phyloP scores from a whole-genome alignment of 2,113 vertebrate species.

The Archocentrus centrarchus region DNA sequence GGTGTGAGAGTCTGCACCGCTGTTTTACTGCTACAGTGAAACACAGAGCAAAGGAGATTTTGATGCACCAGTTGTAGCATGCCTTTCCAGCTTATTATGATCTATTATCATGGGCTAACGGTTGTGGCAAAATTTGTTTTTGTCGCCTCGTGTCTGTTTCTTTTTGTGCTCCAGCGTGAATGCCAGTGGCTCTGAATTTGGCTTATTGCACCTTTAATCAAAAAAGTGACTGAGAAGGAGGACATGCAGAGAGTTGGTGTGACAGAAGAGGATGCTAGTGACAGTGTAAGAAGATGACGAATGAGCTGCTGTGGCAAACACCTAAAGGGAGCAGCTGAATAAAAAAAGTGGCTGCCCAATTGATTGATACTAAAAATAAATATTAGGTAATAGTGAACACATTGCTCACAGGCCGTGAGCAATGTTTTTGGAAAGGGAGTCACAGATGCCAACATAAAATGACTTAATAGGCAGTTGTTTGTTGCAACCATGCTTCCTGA shows the following conservation, averaged over 20 bases:
- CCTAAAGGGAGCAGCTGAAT: no score
- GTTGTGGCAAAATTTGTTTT: background rate
- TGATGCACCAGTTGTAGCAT: background rate
- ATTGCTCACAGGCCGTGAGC: background rate
- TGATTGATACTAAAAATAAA: background rate
- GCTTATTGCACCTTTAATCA: background rate
- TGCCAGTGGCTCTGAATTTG: background rate
- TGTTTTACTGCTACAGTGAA: background rate
- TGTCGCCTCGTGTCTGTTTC: background rate
- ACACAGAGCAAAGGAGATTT: background rate
- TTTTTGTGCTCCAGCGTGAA: background rate
- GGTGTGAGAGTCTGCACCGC: background rate
- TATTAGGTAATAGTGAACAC: slow-evolving; percentile 10
- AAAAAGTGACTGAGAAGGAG: background rate
- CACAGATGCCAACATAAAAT: slow-evolving; percentile 10
- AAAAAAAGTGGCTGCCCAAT: background rate
- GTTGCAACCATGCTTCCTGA: slow-evolving; percentile 5
- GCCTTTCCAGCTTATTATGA: background rate
- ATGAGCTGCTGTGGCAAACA: no score
- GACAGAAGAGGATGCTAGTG: no score
- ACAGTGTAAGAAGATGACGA: no score
- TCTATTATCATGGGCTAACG: background rate
- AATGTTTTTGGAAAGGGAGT: background rate
- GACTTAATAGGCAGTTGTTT: background rate
- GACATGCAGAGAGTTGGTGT: no score